phyloP scores from a whole-genome alignment of 2,888 invertebrate species.

The Nipponacmea schrenckii region DNA sequence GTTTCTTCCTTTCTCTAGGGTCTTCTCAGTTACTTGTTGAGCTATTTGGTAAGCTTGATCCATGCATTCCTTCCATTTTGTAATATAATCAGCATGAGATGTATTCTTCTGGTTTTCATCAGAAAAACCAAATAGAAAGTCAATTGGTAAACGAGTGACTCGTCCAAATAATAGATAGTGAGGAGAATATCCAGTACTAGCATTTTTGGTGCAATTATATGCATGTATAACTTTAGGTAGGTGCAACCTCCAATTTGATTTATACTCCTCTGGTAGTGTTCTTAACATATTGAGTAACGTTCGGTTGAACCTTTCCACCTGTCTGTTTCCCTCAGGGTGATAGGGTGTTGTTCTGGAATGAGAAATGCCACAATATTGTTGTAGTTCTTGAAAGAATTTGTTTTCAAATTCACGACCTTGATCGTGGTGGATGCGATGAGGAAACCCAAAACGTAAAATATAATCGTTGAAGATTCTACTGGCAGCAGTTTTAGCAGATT shows the following conservation, averaged over 20 bases:
- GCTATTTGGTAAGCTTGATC: not conserved
- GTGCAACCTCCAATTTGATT: conserved; percentile 10
- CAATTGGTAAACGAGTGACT: conserved; percentile 7
- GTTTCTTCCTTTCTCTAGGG: not conserved
- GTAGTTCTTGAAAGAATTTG: conserved; percentile 11
- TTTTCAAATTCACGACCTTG: conserved; percentile 22
- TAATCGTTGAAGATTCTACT: conserved; percentile 22
- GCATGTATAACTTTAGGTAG: not conserved
- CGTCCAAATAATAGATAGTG: conserved; percentile 12
- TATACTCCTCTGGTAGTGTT: not conserved
- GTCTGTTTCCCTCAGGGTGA: conserved; percentile 17
- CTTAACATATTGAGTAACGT: conserved; percentile 17
- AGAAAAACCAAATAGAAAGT: conserved; percentile 7
- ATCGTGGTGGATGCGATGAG: conserved; percentile 15
- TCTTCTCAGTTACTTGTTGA: no score
- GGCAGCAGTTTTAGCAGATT: conserved; percentile 15
- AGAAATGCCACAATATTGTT: conserved; percentile 14
- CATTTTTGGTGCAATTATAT: not conserved
- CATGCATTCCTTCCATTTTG: conserved; percentile 9
- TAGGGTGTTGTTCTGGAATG: conserved; percentile 16
- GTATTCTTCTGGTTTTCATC: not conserved
- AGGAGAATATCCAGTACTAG: not conserved
- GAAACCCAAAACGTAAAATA: conserved; percentile 18
- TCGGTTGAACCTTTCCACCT: conserved; percentile 15
- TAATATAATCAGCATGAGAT: not conserved